These are phyloP conservation scores for Sitodiplosis mosellana DNA, from an alignment of 1,140 invertebrate genomes.

Conservation along the genomic window DNA sequence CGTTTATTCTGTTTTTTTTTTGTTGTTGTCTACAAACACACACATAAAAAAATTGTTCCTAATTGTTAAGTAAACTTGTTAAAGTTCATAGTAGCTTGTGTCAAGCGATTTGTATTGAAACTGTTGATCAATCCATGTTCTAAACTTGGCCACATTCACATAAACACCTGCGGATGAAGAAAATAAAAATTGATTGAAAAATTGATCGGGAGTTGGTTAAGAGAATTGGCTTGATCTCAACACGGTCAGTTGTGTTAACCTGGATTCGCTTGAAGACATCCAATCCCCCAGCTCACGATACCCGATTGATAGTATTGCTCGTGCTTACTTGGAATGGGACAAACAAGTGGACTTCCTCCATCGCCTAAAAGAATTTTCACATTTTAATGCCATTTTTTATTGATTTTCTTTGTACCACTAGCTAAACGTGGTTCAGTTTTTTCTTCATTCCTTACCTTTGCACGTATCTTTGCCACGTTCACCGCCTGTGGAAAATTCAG, in stretches of 20 bases:
- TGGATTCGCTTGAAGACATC: conserved; percentile 30
- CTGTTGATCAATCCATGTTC: conserved; percentile 18
- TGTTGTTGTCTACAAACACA: too few relatives aligned
- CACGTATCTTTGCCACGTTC: conserved; percentile 39
- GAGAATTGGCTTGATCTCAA: too few relatives aligned
- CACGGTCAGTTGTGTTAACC: conserved; percentile 20
- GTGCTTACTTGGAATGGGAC: conserved; percentile 28
- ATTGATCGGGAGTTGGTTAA: too few relatives aligned
- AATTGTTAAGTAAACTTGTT: too few relatives aligned
- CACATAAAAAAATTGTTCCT: too few relatives aligned
- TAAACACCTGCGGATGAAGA: conserved; percentile 10
- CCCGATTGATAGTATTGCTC: conserved; percentile 39
- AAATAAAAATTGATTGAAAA: too few relatives aligned
- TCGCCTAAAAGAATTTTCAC: conserved; percentile 35
- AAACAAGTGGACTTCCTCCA: conserved; percentile 52
- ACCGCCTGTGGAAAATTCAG: too few relatives aligned
- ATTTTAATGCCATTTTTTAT: background rate
- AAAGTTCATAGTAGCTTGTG: background rate
- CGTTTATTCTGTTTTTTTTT: too few relatives aligned
- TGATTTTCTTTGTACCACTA: too few relatives aligned
- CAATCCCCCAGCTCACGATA: conserved; percentile 53
- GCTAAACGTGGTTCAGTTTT: too few relatives aligned
- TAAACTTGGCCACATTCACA: conserved; percentile 16
- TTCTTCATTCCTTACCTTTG: conserved; percentile 37
- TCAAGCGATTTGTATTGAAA: conserved; percentile 9